Evolutionary conservation across 1,140 invertebrate genomes (phyloP), one percentile per base, ranked within the genome.

Genomic region (Hycleus cichorii): DNA sequence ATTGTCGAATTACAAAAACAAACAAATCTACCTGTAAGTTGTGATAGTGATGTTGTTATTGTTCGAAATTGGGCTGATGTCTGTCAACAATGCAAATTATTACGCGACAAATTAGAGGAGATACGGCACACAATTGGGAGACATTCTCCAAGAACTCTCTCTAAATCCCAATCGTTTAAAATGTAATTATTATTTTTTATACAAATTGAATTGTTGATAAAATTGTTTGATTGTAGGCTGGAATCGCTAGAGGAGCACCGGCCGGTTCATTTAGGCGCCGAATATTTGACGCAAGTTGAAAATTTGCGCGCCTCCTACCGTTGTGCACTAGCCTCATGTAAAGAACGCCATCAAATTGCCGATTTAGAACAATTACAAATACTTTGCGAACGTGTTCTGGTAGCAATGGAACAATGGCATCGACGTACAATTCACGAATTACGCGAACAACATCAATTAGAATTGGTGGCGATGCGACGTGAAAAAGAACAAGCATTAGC

Each of bases 401-500:
- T 85, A 57, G 87, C 89, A 4, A 91, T 93, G 88, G 91, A 94
- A 72, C 89, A 87, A 68, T 91, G 90, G 62, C 90, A 94, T 73
- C 79, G 88, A n/a, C 80, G 90, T 47, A 86, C 91, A 44, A 83
- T 93, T 42, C 80, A 84, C 44, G 90, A 94, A 67, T 80, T 93
- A 75, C 87, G 92, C 65, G 88, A 91, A 66, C 88, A 89, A 65
- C 91, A 93, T 72, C 80, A 83, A 44, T 80, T 84, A 55, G 91
- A 95, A 71, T 66, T 89, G 25, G 83, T 86, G 50, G 80, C 81
- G 58, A 74, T 90, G 45, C 76, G 83, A 73, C 75, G 86, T 39
- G 91, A 93, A 66, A 93, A 94, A 70, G 91, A 95, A 69, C 89
- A 91, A 63, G 90, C 90, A 3, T 72, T 94, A 27, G 89, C 89